Percentiles rank a stretch among this genome's conserved stretches.
Evolutionary conservation across 2,888 invertebrate species (phyloP).

Genomic region (Octodonta nipae): DNA sequence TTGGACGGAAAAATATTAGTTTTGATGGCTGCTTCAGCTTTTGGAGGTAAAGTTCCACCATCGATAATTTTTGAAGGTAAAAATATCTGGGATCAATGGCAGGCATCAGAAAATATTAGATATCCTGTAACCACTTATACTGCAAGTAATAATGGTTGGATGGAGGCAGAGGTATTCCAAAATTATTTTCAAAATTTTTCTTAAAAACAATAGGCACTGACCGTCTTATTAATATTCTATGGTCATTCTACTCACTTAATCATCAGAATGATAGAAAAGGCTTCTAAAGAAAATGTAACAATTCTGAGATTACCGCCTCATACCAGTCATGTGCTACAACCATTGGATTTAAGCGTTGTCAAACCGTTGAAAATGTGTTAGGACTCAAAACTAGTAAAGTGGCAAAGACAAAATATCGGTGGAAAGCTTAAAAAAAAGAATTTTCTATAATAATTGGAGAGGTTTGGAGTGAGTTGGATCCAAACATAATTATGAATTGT

Average conservation of each 20-base stretch:
- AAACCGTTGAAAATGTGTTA: constrained; percentile 3
- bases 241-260: constrained; percentile 23
- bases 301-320: too few relatives aligned
- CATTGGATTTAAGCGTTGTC: constrained; percentile 15
- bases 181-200: constrained; percentile 22
- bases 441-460: too few relatives aligned
- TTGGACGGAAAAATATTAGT: too few relatives aligned
- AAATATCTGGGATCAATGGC: constrained; percentile 5
- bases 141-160: constrained; percentile 15
- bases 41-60: too few relatives aligned
- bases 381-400: constrained; percentile 4
- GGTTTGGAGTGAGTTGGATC: too few relatives aligned
- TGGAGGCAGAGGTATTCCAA: too few relatives aligned
- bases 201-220: constrained; percentile 20
- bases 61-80: too few relatives aligned
- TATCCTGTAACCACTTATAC: constrained; percentile 6
- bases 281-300: constrained; percentile 1
- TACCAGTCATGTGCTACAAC: constrained; percentile 20
- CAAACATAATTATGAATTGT: constrained; percentile 6
- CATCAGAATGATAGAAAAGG: constrained; percentile 6
- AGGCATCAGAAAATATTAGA: background rate
- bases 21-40: constrained; percentile 4
- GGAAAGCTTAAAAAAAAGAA: too few relatives aligned
- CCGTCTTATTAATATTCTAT: constrained; percentile 24
- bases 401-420: constrained; percentile 5